A percentile compares a stretch with the other conserved stretches of the same genome.
Evolutionary conservation across 1,140 invertebrate genomes (phyloP).

Genomic region (Drosophila pectinifera): DNA sequence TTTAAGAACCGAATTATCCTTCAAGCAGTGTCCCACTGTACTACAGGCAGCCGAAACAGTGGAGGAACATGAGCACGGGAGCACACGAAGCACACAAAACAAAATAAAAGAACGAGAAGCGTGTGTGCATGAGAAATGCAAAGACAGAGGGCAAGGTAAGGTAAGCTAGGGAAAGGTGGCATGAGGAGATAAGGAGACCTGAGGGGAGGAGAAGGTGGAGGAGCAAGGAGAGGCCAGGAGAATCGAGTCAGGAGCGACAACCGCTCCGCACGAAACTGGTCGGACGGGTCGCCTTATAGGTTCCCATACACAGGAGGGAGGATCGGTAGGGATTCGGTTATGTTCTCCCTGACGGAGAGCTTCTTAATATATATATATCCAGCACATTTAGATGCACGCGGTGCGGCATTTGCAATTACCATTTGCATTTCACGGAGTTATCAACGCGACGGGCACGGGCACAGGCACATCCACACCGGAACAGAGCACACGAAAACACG

Average conservation of each 20-base stretch:
- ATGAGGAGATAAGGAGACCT: background rate
- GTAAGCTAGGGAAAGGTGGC: constrained; percentile 16
- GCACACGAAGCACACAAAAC: constrained; percentile 35
- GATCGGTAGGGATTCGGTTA: constrained; percentile 22
- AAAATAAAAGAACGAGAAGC: constrained; percentile 42
- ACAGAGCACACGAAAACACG: constrained; percentile 42
- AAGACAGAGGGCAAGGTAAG: constrained; percentile 43
- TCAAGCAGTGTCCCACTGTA: constrained; percentile 34
- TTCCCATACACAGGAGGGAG: constrained; percentile 47
- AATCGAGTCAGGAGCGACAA: constrained; percentile 57
- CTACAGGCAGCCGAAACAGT: constrained; percentile 56
- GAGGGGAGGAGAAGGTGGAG: background rate
- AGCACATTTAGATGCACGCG: constrained; percentile 56
- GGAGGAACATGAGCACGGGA: constrained; percentile 68
- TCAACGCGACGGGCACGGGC: constrained; percentile 18
- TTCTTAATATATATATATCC: constrained; percentile 44
- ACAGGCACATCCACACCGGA: constrained; percentile 5
- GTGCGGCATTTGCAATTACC: constrained; percentile 59
- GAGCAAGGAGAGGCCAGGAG: constrained; percentile 13
- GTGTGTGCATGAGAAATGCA: constrained; percentile 75
- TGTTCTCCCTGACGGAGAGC: constrained; percentile 18
- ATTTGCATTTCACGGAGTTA: constrained; percentile 71
- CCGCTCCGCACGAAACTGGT: constrained; percentile 61
- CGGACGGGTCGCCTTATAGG: constrained; percentile 65
- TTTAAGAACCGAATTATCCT: background rate